Evolutionary conservation across 2,113 vertebrate genomes (phyloP).

Genomic region (Python bivittatus): DNA sequence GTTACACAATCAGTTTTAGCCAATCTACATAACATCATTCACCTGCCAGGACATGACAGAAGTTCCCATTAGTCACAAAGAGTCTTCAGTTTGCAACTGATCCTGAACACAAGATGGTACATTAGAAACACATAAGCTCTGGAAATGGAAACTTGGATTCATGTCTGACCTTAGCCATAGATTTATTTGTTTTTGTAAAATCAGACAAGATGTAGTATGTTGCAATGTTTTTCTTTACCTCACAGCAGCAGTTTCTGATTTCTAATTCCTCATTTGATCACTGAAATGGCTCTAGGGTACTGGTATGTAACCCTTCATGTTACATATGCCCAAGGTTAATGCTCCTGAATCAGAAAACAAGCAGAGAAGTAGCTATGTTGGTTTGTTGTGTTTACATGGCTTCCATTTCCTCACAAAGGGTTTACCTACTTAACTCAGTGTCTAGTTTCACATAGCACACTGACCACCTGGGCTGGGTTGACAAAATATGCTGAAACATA

Average conservation of each 20-base stretch:
- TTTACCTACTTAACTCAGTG: neutral
- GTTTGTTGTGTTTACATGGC: neutral
- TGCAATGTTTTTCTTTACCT: neutral
- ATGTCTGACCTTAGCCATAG: neutral
- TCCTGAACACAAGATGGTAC: neutral
- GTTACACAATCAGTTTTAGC: neutral
- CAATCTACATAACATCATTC: neutral
- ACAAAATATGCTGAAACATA: neutral
- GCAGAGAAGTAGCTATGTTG: neutral
- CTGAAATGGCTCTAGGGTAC: neutral
- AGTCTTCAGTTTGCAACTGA: neutral
- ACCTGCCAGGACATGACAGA: neutral
- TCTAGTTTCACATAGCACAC: neutral
- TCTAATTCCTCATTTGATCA: neutral
- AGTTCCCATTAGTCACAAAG: neutral
- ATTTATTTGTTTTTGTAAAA: neutral
- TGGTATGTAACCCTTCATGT: neutral
- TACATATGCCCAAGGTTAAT: neutral
- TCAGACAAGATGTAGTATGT: neutral
- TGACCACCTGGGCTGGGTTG: neutral
- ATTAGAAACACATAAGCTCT: neutral
- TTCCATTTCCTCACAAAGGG: neutral
- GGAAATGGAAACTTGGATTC: neutral
- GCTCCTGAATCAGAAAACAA: neutral
- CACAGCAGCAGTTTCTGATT: neutral